Base-by-base conservation (phyloP, 1,140 invertebrate genomes). In the Campoletis sonorensis region DNA sequence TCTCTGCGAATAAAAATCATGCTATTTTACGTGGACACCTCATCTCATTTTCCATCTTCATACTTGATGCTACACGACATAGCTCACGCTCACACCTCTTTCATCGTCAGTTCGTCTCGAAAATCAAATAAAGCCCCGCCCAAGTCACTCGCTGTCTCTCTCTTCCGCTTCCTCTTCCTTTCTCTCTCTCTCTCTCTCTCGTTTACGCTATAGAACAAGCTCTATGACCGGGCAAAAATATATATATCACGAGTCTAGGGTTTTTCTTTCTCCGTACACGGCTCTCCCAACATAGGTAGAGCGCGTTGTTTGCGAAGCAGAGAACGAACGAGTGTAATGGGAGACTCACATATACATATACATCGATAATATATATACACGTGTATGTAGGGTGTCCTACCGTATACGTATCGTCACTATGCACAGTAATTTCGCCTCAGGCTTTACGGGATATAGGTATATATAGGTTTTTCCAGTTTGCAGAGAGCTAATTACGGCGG, bases 401-500 rank as follows among this genome's bases (percentile, higher is more conserved):
- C 23, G 21, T 68, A 68, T 68, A 27, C 27, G 27, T 30, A 33
- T 30, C 33, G 68, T 30, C 18, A 70, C 64, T 67, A 70, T 54
- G 51, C 30, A 70, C 27, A 10, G 68, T 70, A 70, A 70, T n/a
- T 67, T 23, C 68, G 68, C 10, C 51, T 54, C 51, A n/a, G 51
- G 51, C 40, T 11, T 45, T 45, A 45, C 40, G 13, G 8, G 7
- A 13, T 68, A 68, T 23, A 16, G 64, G 27, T 61, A 61, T 78
- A 30, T 26, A 80, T 27, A 58, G 64, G 58, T 26, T 83, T 79
- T 83, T 81, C 67, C 75, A 78, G 45, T 80, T 79, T 54, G 21
- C 70, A 40, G 33, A 70, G 64, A 81, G 79, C 79, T 83, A 83
- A 83, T 83, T 83, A 83, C 75, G 72, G 75, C 80, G 54, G 73